Percentiles rank a stretch among this genome's conserved stretches.
Evolutionary conservation across 2,888 invertebrate species (phyloP).

Genomic region (Cataglyphis cursor): DNA sequence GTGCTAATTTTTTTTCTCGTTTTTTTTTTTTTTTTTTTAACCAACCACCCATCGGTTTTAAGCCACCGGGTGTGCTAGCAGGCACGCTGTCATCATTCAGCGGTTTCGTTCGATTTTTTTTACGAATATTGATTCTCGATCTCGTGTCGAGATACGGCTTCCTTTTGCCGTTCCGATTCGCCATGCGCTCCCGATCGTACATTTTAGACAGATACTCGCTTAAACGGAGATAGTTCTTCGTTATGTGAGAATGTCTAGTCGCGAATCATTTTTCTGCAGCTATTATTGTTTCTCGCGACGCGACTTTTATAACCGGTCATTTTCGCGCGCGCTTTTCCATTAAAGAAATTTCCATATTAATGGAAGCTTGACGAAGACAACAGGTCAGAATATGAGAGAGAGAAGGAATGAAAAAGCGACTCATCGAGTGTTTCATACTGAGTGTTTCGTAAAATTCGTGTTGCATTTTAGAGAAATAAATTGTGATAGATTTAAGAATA

Average conservation of each 20-base stretch:
- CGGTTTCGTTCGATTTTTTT: constrained; percentile 60
- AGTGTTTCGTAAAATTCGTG: constrained; percentile 20
- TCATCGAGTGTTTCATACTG: constrained; percentile 24
- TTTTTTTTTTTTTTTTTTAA: constrained; percentile 30
- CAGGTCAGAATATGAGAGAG: background rate
- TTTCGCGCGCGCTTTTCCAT: constrained; percentile 76
- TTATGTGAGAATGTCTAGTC: constrained; percentile 54
- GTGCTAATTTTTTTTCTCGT: constrained; percentile 28
- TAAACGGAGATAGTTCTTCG: constrained; percentile 57
- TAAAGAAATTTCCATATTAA: constrained; percentile 83
- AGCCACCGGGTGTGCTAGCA: constrained; percentile 37
- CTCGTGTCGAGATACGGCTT: constrained; percentile 22
- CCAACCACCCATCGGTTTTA: constrained; percentile 27
- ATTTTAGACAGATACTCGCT: constrained; percentile 55
- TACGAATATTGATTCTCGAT: constrained; percentile 56
- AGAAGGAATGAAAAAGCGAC: constrained; percentile 13
- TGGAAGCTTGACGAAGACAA: constrained; percentile 67
- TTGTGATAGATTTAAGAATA: constrained; percentile 19
- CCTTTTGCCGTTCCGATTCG: constrained; percentile 35
- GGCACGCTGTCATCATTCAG: constrained; percentile 36
- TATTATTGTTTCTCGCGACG: constrained; percentile 58
- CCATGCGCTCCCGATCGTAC: constrained; percentile 46
- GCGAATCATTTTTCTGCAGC: constrained; percentile 60
- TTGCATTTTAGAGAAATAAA: background rate
- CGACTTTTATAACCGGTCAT: constrained; percentile 60